Conservation (phyloP, 2,888 invertebrate genomes). For the Eupithecia insigniata region DNA sequence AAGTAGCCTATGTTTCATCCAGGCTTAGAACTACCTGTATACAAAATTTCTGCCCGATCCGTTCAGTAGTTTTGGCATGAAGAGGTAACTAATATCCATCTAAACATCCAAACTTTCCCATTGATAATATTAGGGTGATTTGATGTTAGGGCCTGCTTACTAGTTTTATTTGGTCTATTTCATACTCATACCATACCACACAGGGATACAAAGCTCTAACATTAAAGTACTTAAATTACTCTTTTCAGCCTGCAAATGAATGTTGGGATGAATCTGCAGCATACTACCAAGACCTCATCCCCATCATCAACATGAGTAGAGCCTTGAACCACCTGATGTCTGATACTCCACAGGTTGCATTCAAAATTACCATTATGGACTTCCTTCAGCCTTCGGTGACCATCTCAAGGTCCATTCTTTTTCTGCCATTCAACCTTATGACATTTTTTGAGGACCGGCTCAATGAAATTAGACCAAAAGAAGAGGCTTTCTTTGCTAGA, state of each 20-base stretch:
- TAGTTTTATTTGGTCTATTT: no score
- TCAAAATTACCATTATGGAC: constrained; percentile 56
- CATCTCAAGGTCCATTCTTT: constrained; percentile 61
- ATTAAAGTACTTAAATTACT: not conserved
- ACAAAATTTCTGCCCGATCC: no score
- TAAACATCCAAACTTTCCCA: no score
- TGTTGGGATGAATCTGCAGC: constrained; percentile 61
- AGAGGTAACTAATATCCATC: no score
- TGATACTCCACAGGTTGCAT: constrained; percentile 54
- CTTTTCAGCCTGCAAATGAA: constrained; percentile 64
- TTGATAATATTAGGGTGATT: no score
- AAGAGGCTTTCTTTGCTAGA: constrained; percentile 63
- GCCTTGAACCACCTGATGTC: constrained; percentile 65
- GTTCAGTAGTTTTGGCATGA: no score
- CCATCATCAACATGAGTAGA: constrained; percentile 71
- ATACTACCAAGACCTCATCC: constrained; percentile 74
- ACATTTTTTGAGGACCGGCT: constrained; percentile 63
- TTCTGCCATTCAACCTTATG: constrained; percentile 66
- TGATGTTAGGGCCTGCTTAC: no score
- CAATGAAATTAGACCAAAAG: constrained; percentile 62
- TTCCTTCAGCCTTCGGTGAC: constrained; percentile 65
- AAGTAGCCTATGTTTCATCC: no score
- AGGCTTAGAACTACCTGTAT: no score
- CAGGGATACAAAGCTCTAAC: not conserved
- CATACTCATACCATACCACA: no score